These are phyloP conservation scores for Marronus borbonicus DNA, from an alignment of 2,888 invertebrate species.

Conservation along the genomic window DNA sequence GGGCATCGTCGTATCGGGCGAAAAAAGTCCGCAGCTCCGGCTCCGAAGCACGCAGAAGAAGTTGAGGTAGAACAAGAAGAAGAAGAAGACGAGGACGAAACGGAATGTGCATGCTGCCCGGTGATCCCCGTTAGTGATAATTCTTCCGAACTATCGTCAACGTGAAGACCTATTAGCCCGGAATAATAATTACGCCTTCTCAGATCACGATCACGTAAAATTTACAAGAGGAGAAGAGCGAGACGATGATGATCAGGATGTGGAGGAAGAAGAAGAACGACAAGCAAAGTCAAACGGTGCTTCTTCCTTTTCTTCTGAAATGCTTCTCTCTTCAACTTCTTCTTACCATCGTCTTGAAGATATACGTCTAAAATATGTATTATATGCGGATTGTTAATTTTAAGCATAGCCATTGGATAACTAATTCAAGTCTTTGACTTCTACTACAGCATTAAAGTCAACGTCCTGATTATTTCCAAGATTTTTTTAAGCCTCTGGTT, in stretches of 20 bases:
- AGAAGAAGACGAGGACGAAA: too few species aligned
- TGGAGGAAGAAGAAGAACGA: slow-evolving; percentile 10
- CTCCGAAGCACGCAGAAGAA: slow-evolving; percentile 15
- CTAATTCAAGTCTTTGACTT: background rate
- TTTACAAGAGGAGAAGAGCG: slow-evolving; percentile 33
- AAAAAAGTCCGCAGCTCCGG: slow-evolving; percentile 15
- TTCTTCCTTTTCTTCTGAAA: background rate
- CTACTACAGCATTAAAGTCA: too few species aligned
- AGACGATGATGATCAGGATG: background rate
- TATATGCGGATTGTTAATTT: background rate
- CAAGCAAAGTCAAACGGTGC: background rate
- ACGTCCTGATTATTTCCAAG: too few species aligned
- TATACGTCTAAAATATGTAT: slow-evolving; percentile 5
- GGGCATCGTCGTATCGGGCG: slow-evolving; percentile 3
- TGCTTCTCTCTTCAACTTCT: background rate
- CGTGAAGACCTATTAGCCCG: slow-evolving; percentile 46
- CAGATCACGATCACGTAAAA: slow-evolving; percentile 28
- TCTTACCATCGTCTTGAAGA: too few species aligned
- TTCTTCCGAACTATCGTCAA: slow-evolving; percentile 45
- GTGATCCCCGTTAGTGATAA: slow-evolving; percentile 47
- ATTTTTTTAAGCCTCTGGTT: too few species aligned
- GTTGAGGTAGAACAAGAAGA: slow-evolving; percentile 2
- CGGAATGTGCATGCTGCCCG: background rate
- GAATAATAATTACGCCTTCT: slow-evolving; percentile 46
- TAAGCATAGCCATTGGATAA: too few species aligned